Evolutionary conservation across 2,113 vertebrate species (phyloP), one percentile per base, ranked within the genome.

Genomic region (Myocastor coypus): DNA sequence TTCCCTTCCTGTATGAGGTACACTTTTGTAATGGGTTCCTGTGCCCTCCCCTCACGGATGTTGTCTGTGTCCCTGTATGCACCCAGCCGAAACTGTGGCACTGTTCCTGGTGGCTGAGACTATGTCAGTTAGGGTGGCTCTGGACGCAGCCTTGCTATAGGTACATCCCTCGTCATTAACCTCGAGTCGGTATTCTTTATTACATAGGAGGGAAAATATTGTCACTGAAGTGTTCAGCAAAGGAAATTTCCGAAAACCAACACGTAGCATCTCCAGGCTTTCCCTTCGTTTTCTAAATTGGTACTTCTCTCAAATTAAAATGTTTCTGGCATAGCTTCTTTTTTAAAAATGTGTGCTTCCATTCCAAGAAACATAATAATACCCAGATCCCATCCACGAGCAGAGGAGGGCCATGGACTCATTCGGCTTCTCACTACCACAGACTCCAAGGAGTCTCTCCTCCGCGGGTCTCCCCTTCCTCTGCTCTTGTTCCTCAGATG

Each of bases 221-320:
- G 91, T 82, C 84, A 73, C 32, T 26, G 84, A 71, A 82, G 91
- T 61, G 95, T 83, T 93, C 84, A 17, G 92, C 69, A 34, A 87
- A 92, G 91, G 87, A 96, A 86, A 85, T 92, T 96, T 92, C 77
- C 2, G 0, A 85, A 96, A 92, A 90, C 93, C 5, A 75, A 69
- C 80, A 75, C 9, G 77, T 34, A 46, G 88, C 77, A 57, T 95
- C 93, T 95, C 92, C 64, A 73, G 83, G 77, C 96, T 87, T 96
- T 91, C 89, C 91, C 42, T 87, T 94, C 61, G 22, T 97, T 96
- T 93, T 92, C 91, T 94, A 94, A 97, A 95, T 89, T 75, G 96
- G 92, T 87, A 84, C 84, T 87, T 96, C 71, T 97, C 66, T 85
- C 87, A 90, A 90, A 97, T 94, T 87, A 97, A 97, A 95, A 96